Evolutionary conservation across 2,888 invertebrate species (phyloP), one percentile per base, ranked within the genome.

Genomic region (Scelioninae gen. 2): DNA sequence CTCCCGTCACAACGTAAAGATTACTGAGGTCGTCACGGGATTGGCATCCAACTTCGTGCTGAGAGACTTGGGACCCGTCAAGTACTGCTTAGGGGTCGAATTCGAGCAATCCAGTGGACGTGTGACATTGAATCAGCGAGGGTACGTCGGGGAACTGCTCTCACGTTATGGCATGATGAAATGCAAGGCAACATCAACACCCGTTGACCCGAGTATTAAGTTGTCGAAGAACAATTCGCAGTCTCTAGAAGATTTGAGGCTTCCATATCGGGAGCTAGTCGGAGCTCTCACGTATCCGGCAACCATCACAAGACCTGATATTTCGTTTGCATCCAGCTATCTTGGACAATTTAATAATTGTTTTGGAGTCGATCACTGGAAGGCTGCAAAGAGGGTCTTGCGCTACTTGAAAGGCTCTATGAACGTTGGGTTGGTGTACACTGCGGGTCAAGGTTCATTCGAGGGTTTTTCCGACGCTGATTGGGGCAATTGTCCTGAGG

Each of bases 361-460:
- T 18, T 63, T 63, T 35, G 63, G 52, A 22, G 2, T 11, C 1
- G 35, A 52, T 1, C 58, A 68, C 35, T 68, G 68, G 50, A 46
- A 37, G 13, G 53, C 53, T 3, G 60, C 60, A 0, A 68, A 68
- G 13, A 43, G 55, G 2, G 77, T 83, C 0, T 52, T 84, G 2
- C 72, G 81, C 1, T 84, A 84, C 48, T 43, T 82, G 7, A 78
- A 77, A 50, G 75, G 75, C 13, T 81, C 79, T 1, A 58, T 48
- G 3, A 45, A 78, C 43, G 18, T 77, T 6, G 78, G 80, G 16
- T 58, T 84, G 6, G 11, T 31, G 2, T 83, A 75, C 60, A 45
- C 37, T 2, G 37, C 25, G n/a, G 13, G 22, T 1, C 18, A 16
- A 2, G 57, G 63, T 1, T 39, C 64, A 1, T 10, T 82, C 5